These are phyloP conservation scores for Ctenomys sociabilis DNA, from an alignment of 2,113 vertebrate species.

Conservation along the genomic window DNA sequence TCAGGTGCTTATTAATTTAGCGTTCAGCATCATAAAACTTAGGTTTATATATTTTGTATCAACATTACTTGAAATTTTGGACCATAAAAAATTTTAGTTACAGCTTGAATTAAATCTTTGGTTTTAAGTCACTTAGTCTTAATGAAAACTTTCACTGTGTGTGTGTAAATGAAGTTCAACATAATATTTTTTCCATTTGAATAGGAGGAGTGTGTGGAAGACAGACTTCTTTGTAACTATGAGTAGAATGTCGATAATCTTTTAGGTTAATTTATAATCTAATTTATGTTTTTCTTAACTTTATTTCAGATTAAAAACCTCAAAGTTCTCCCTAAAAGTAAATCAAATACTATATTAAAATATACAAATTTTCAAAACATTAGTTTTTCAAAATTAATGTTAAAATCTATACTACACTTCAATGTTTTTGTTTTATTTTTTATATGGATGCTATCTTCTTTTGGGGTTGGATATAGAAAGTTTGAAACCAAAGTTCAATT, in stretches of 20 bases:
- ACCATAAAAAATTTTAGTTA: conserved; percentile 43
- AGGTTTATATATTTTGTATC: conserved; percentile 32
- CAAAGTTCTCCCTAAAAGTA: neutral
- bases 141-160: conserved; percentile 44
- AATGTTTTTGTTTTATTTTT: neutral
- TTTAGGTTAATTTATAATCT: neutral
- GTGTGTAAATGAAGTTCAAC: neutral
- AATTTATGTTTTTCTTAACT: neutral
- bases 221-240: conserved; percentile 40
- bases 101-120: conserved; percentile 14
- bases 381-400: neutral
- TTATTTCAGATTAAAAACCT: neutral
- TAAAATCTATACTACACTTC: neutral
- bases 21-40: conserved; percentile 36
- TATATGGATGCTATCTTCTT: conserved; percentile 11
- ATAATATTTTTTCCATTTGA: neutral
- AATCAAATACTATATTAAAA: conserved; percentile 23
- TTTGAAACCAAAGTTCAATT: conserved; percentile 55
- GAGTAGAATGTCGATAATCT: neutral
- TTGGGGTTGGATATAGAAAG: conserved; percentile 5
- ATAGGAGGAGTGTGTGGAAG: neutral
- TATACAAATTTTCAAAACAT: neutral
- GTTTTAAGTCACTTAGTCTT: neutral
- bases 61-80: neutral
- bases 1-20: conserved; percentile 28